phyloP scores from a whole-genome alignment of 2,888 invertebrate species.

The Yponomeuta malinellus region DNA sequence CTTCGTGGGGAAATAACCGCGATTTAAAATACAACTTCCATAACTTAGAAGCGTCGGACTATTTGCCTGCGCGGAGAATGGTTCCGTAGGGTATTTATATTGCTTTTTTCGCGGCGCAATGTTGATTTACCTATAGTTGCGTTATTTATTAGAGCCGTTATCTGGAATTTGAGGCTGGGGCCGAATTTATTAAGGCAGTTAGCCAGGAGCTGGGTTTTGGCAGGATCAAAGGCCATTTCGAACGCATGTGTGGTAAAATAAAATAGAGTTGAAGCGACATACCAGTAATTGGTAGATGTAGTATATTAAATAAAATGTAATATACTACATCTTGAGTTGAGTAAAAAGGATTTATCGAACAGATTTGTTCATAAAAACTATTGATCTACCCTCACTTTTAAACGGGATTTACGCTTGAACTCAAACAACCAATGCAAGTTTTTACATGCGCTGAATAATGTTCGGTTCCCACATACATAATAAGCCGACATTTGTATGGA shows the following conservation, averaged over 20 bases:
- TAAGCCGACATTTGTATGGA: no score
- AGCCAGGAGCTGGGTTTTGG: background rate
- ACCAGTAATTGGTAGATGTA: no score
- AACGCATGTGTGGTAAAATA: background rate
- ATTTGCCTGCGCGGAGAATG: background rate
- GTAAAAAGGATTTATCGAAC: background rate
- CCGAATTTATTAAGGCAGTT: background rate
- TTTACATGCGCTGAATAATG: no score
- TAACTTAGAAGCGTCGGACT: constrained; percentile 1
- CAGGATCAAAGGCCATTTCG: background rate
- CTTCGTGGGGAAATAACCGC: constrained; percentile 9
- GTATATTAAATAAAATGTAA: background rate
- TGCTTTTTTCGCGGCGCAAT: background rate
- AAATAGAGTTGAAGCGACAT: background rate
- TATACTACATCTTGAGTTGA: no score
- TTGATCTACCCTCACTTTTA: no score
- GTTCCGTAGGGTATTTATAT: background rate
- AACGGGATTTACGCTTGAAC: no score
- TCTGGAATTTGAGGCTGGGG: background rate
- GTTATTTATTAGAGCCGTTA: background rate
- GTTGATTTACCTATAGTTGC: background rate
- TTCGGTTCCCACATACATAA: no score
- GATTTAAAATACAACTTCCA: constrained; percentile 13
- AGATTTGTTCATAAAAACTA: no score
- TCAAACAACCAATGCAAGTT: no score